Conservation (phyloP, 2,797 vertebrate species). For the Neomorphus geoffroyi region DNA sequence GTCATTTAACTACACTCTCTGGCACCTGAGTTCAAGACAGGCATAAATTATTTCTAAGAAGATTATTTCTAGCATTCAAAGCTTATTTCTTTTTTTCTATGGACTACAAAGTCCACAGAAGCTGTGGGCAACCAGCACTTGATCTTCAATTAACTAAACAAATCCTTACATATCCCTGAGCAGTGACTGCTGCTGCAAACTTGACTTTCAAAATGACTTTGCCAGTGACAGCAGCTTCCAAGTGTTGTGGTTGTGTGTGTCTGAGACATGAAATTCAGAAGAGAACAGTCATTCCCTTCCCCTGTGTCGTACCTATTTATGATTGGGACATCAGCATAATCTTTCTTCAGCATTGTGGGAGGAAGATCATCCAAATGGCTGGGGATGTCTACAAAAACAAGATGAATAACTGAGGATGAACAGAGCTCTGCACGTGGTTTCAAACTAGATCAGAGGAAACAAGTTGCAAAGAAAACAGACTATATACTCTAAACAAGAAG, state of each 20-base stretch:
- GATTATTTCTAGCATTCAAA: background rate
- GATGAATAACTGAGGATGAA: background rate
- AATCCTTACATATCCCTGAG: background rate
- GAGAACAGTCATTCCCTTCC: background rate
- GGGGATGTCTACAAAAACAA: slow-evolving; percentile 67
- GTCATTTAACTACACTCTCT: background rate
- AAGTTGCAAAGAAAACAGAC: background rate
- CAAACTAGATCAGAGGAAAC: background rate
- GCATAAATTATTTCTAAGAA: background rate
- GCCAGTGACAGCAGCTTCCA: background rate
- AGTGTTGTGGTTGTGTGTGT: rapidly evolving
- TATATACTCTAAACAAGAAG: background rate
- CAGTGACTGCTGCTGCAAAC: background rate
- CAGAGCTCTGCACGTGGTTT: background rate
- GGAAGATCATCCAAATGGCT: slow-evolving; percentile 87
- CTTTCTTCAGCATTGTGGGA: slow-evolving; percentile 82
- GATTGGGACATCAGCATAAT: slow-evolving; percentile 82
- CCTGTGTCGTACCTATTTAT: slow-evolving; percentile 81
- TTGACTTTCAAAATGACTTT: background rate
- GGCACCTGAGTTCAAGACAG: background rate
- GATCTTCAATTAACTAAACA: background rate
- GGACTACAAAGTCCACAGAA: background rate
- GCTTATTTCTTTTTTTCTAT: background rate
- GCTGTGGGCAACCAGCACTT: background rate
- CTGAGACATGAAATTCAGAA: background rate